Percentiles rank a stretch among this genome's conserved stretches.
Evolutionary conservation across 1,140 invertebrate species (phyloP).

Genomic region (Halesus radiatus): DNA sequence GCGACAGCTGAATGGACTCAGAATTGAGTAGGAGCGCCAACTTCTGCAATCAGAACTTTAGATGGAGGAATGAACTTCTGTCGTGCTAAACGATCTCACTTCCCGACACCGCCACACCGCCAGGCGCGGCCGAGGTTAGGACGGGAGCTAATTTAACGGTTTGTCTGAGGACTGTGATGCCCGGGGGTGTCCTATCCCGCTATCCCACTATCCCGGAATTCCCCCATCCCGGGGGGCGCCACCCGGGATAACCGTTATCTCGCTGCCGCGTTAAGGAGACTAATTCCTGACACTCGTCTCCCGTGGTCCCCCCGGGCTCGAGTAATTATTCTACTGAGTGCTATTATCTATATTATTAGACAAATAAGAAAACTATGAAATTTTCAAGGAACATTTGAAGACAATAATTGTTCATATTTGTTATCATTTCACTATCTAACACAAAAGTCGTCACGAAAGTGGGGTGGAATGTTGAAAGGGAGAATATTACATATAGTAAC

Average conservation of each 20-base stretch:
- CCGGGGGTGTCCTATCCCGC: neutral
- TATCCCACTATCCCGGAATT: too few relatives aligned
- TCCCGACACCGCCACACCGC: neutral
- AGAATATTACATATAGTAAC: too few relatives aligned
- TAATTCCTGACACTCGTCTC: constrained; percentile 57
- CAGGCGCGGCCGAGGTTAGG: neutral
- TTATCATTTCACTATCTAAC: too few relatives aligned
- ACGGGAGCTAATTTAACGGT: constrained; percentile 48
- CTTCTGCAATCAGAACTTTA: constrained; percentile 46
- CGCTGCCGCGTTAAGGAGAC: constrained; percentile 49
- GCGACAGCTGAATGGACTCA: constrained; percentile 31
- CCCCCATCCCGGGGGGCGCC: neutral
- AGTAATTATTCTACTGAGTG: constrained; percentile 31
- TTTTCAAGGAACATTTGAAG: too few relatives aligned
- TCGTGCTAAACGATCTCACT: constrained; percentile 47
- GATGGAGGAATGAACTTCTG: constrained; percentile 43
- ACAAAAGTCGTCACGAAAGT: too few relatives aligned
- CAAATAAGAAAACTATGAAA: neutral
- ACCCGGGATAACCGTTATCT: constrained; percentile 49
- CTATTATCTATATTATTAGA: neutral
- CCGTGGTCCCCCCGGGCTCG: constrained; percentile 37
- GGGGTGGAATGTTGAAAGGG: too few relatives aligned
- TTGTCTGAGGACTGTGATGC: constrained; percentile 30
- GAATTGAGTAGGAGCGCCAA: constrained; percentile 45
- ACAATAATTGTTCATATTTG: too few relatives aligned